These are phyloP conservation scores for Butorides virescens DNA, from an alignment of 2,113 vertebrate genomes.

Conservation along the genomic window DNA sequence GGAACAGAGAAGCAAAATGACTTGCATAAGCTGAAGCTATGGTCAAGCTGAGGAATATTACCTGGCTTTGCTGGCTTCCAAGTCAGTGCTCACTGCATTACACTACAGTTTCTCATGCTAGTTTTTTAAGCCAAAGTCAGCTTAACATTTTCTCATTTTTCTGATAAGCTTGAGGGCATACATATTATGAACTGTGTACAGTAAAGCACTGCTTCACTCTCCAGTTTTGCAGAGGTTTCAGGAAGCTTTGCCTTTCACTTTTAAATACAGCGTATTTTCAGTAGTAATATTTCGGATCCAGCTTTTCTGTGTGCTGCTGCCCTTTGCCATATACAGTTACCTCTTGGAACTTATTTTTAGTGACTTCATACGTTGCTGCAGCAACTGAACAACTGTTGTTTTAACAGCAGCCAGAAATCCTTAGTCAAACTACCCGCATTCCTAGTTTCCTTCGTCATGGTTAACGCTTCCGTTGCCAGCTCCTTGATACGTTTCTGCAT, in stretches of 20 bases:
- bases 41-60: not conserved
- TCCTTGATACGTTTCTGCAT: not conserved
- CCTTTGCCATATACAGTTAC: conserved; percentile 54
- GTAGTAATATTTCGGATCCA: not conserved
- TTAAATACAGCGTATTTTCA: not conserved
- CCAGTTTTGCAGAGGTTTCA: not conserved
- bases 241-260: not conserved
- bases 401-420: conserved; percentile 45
- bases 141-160: not conserved
- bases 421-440: conserved; percentile 47
- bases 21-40: not conserved
- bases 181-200: not conserved
- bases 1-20: not conserved
- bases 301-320: conserved; percentile 15
- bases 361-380: conserved; percentile 63
- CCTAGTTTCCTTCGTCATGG: conserved; percentile 21
- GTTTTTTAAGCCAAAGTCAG: not conserved
- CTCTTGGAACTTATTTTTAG: conserved; percentile 72
- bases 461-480: conserved; percentile 20
- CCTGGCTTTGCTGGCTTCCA: not conserved
- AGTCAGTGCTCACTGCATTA: not conserved
- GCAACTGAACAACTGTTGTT: conserved; percentile 67
- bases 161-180: not conserved
- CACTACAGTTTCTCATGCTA: not conserved
- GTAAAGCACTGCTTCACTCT: not conserved